phyloP scores from a whole-genome alignment of 2,888 invertebrate species.

The Caenorhabditis sp. region DNA sequence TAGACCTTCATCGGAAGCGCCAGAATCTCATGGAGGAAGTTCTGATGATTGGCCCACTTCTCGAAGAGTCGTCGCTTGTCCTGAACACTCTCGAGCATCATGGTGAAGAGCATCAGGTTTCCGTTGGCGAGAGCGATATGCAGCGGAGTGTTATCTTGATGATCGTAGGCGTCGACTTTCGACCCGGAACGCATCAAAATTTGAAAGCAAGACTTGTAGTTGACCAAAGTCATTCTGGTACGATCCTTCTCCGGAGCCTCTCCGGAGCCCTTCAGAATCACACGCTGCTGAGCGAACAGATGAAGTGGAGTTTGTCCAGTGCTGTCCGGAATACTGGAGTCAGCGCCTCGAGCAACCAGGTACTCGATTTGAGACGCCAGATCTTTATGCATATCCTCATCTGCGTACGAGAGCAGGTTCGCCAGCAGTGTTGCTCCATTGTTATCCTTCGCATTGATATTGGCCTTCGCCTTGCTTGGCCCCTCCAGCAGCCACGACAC shows the following conservation, averaged over 20 bases:
- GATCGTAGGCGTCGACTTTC: constrained; percentile 53
- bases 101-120: constrained; percentile 62
- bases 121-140: constrained; percentile 64
- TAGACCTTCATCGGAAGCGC: constrained; percentile 65
- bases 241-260: constrained; percentile 46
- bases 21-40: constrained; percentile 67
- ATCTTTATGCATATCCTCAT: constrained; percentile 61
- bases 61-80: constrained; percentile 57
- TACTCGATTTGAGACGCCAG: constrained; percentile 71
- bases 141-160: constrained; percentile 63
- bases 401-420: constrained; percentile 67
- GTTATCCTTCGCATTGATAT: constrained; percentile 76
- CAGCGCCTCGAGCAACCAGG: constrained; percentile 69
- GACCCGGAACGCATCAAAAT: constrained; percentile 67
- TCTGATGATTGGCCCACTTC: constrained; percentile 61
- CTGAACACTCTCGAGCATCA: constrained; percentile 58
- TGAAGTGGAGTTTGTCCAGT: constrained; percentile 66
- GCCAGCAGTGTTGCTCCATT: constrained; percentile 74
- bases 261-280: constrained; percentile 54
- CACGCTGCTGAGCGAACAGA: constrained; percentile 55
- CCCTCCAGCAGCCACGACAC: constrained; percentile 73
- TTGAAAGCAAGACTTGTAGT: constrained; percentile 70
- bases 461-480: constrained; percentile 60
- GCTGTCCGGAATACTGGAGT: constrained; percentile 61
- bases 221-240: constrained; percentile 55